Evolutionary conservation across 2,113 vertebrate genomes (phyloP), one percentile per base, ranked within the genome.

Genomic region (Entomyzon cyanotis): DNA sequence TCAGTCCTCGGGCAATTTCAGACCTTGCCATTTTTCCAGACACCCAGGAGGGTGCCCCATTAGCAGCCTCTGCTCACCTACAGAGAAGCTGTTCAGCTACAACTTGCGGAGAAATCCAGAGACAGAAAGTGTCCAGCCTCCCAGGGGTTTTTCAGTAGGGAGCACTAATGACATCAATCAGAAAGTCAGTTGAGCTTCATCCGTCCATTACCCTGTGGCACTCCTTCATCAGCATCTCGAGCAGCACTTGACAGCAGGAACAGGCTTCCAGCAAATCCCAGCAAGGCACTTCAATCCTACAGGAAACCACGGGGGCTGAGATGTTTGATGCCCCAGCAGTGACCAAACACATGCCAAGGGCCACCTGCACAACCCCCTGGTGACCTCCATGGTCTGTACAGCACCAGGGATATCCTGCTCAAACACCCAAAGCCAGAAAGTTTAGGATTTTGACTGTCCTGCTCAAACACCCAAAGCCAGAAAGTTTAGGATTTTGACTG

Each of bases 301-400:
- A 58, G 63, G 14, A 77, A 55, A 50, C n/a, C 63, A 67, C 0
- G 10, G 15, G n/a, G 28, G n/a, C n/a, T 63, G 69, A 78, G 58
- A 30, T 19, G 35, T 23, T 14, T 28, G 23, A 2, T 22, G 39
- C 12, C 74, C 68, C 10, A 14, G 41, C 15, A 75, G 27, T 7
- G 9, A 56, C 42, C 7, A 5, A 20, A 33, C 4, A 7, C 11
- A 21, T 0, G 0, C n/a, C 24, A 14, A 49, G 18, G 52, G 71
- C 50, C 86, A 39, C 62, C 67, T 27, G 25, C 89, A 50, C 75
- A 47, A 9, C 21, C 12, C 24, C 50, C 18, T 65, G 4, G 0
- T 10, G 27, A 46, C 25, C 20, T 21, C 7, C 8, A 2, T 0
- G 5, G 37, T 44, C 55, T 33, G 21, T 7, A 13, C 1, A 7